Percentiles rank a stretch among this genome's conserved stretches.
Conservation (phyloP, 1,140 invertebrate species). For the Pseudobourletiella spinata region DNA sequence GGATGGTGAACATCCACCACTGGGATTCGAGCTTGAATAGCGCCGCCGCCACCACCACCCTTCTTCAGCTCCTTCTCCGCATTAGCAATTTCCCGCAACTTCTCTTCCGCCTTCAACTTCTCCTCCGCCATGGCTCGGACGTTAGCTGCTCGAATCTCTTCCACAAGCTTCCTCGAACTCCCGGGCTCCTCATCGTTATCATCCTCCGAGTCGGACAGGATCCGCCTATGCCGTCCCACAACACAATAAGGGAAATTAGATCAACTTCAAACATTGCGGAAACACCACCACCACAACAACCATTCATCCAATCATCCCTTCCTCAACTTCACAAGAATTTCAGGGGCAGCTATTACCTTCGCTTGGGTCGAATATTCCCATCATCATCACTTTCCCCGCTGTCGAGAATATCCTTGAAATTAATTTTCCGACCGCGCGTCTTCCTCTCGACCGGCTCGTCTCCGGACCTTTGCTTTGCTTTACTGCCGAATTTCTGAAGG, state of each 20-base stretch:
- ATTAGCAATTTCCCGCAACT: not conserved
- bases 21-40: too few relatives aligned
- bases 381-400: constrained; percentile 41
- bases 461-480: constrained; percentile 40
- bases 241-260: too few relatives aligned
- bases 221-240: constrained; percentile 6
- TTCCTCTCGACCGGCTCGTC: constrained; percentile 43
- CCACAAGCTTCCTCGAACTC: constrained; percentile 45
- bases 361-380: constrained; percentile 41
- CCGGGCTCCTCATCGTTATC: constrained; percentile 45
- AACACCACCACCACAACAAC: too few relatives aligned
- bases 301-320: too few relatives aligned
- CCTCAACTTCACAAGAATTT: too few relatives aligned
- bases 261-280: too few relatives aligned
- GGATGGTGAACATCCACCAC: too few relatives aligned
- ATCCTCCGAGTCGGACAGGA: constrained; percentile 26
- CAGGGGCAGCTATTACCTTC: too few relatives aligned
- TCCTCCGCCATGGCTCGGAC: constrained; percentile 19
- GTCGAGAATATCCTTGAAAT: constrained; percentile 57
- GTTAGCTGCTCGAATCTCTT: constrained; percentile 41
- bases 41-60: too few relatives aligned
- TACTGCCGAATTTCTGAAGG: constrained; percentile 18
- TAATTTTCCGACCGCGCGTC: constrained; percentile 59
- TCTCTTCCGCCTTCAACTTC: constrained; percentile 1
- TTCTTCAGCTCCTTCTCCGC: not conserved